Evolutionary conservation across 2,797 vertebrate species (phyloP).

Genomic region (Chelon labrosus): DNA sequence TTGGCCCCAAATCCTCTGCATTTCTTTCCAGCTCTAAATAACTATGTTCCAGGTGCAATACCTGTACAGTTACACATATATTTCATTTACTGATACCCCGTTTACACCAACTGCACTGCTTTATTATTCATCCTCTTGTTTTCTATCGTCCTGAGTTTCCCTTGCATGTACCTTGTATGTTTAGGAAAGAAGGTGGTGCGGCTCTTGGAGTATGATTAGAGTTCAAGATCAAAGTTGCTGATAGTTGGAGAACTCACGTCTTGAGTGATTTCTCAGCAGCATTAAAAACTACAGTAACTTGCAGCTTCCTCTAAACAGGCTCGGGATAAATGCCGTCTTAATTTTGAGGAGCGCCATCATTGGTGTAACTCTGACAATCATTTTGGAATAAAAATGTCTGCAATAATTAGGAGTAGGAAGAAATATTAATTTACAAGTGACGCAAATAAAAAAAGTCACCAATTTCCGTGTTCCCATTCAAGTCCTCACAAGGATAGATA

Average conservation of each 20-base stretch:
- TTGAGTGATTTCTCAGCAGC: background rate
- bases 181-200: background rate
- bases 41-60: no score
- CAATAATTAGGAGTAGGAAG: slow-evolving; percentile 30
- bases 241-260: background rate
- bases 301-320: background rate
- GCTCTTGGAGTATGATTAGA: background rate
- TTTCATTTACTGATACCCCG: no score
- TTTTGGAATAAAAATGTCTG: slow-evolving; percentile 38
- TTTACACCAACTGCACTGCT: no score
- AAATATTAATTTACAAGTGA: slow-evolving; percentile 27
- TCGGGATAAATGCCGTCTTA: background rate
- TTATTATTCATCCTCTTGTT: no score
- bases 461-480: slow-evolving; percentile 16
- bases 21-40: background rate
- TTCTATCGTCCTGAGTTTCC: no score
- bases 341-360: slow-evolving; percentile 20
- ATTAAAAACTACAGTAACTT: background rate
- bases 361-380: slow-evolving; percentile 13
- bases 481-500: slow-evolving; percentile 41
- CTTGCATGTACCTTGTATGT: no score
- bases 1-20: background rate
- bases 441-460: slow-evolving; percentile 12
- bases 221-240: slow-evolving; percentile 15
- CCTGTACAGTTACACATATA: no score